Base-by-base conservation (phyloP, 2,113 vertebrate species). In the Colistium nudipinnis region DNA sequence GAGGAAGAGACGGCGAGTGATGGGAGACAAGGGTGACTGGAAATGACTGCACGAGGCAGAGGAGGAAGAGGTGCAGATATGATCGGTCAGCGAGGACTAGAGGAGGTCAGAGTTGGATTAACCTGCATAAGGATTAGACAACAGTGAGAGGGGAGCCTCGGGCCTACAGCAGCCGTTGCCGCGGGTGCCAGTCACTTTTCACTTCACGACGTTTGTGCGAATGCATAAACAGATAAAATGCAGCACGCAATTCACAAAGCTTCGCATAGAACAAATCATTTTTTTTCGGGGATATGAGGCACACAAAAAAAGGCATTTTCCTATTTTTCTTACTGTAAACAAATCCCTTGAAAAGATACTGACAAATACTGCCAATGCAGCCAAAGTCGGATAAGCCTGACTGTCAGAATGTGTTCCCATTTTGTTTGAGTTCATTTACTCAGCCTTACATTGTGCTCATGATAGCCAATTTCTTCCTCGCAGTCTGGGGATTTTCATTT, bases 51-150 rank as follows among this genome's bases (percentile, higher is more conserved):
- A 61, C 56, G 65, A 55, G n/a, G 62, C 28, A n/a, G 7, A 69
- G 70, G 75, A 54, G 65, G 76, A 72, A 48, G 74, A 73, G 66
- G 47, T 33, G 43, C 45, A 77, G 92, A 93, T 92, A 92, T 82
- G 84, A 93, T 93, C 90, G 74, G 90, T 87, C 90, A 83, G 85
- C 52, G 70, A 87, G 84, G 90, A 85, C 90, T 87, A 76, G 82
- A 85, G 76, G 84, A 91, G 92, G 92, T 92, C 91, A 90, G 86
- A 87, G 87, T 90, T 91, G 89, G 89, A 93, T 93, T 93, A 93
- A 92, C 91, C 90, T 91, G 88, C 75, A 83, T 88, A 87, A 83
- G 92, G 92, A 92, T 93, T 93, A 92, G 87, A 89, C 78, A 75
- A 76, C 54, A 71, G 76, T 86, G 76, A 71, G 71, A 81, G 84